phyloP scores from a whole-genome alignment of 2,888 invertebrate species.

The Heterodera filipjevi region DNA sequence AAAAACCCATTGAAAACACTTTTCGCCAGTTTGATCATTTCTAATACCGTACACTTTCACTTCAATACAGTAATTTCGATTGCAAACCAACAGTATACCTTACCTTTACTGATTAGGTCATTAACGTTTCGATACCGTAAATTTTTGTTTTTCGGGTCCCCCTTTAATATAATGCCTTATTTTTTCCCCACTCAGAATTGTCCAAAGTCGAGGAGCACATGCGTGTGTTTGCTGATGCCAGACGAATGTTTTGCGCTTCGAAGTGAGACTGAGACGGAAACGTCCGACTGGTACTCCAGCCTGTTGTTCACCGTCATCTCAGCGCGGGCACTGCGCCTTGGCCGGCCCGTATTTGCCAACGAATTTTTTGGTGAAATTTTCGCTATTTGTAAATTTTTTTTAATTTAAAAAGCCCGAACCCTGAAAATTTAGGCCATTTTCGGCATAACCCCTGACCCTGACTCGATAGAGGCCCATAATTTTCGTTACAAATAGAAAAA shows the following conservation, averaged over 20 bases:
- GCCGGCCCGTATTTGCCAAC: constrained; percentile 46
- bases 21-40: too few relatives aligned
- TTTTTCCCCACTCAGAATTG: constrained; percentile 4
- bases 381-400: not conserved
- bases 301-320: constrained; percentile 45
- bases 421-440: not conserved
- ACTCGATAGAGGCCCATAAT: too few relatives aligned
- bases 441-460: too few relatives aligned
- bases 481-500: too few relatives aligned
- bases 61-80: too few relatives aligned
- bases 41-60: too few relatives aligned
- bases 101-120: too few relatives aligned
- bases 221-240: constrained; percentile 30
- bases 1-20: too few relatives aligned
- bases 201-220: constrained; percentile 3
- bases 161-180: not conserved
- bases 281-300: constrained; percentile 45
- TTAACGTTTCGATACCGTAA: not conserved
- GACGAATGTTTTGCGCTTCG: constrained; percentile 24
- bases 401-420: too few relatives aligned
- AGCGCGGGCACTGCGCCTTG: constrained; percentile 48
- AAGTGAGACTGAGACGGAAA: constrained; percentile 12
- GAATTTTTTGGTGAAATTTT: constrained; percentile 52
- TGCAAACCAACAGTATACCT: too few relatives aligned
- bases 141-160: too few relatives aligned